These are phyloP conservation scores for Nowickia ferox DNA, from an alignment of 2,888 invertebrate species.

Conservation along the genomic window DNA sequence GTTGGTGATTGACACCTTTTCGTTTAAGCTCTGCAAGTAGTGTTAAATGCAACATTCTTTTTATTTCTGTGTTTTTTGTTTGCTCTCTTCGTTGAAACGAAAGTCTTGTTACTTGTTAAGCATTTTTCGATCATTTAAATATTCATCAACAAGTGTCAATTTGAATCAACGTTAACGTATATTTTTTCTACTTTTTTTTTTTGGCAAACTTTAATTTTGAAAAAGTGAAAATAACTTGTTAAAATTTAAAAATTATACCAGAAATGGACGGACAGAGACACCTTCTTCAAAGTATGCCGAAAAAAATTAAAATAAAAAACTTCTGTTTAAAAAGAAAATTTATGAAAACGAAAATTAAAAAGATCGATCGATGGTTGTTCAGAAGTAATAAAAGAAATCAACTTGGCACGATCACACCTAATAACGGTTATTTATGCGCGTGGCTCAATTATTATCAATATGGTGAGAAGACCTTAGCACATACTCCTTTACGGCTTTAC, in stretches of 20 bases:
- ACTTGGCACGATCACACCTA: conserved; percentile 80
- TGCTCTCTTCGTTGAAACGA: conserved; percentile 45
- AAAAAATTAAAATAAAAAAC: conserved; percentile 19
- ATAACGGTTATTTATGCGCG: conserved; percentile 82
- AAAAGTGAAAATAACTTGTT: conserved; percentile 72
- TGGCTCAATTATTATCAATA: conserved; percentile 79
- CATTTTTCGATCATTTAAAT: conserved; percentile 56
- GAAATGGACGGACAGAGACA: conserved; percentile 32
- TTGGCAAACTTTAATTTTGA: conserved; percentile 49
- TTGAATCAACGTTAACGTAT: conserved; percentile 61
- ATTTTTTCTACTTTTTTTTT: conserved; percentile 30
- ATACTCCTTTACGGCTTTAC: too few species aligned
- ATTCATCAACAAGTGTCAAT: conserved; percentile 66
- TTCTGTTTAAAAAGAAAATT: conserved; percentile 61
- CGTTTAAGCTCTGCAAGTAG: conserved; percentile 16
- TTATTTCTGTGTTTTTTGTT: background rate
- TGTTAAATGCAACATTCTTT: conserved; percentile 41
- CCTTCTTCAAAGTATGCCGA: conserved; percentile 38
- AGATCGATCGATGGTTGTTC: conserved; percentile 64
- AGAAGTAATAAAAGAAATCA: conserved; percentile 58
- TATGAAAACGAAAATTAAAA: conserved; percentile 60
- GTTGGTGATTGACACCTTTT: conserved; percentile 72
- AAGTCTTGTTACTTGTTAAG: conserved; percentile 65
- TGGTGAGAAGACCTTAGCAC: conserved; percentile 70
- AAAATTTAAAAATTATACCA: conserved; percentile 55